phyloP scores from a whole-genome alignment of 2,797 vertebrate genomes.

The Rhinatrema bivittatum region DNA sequence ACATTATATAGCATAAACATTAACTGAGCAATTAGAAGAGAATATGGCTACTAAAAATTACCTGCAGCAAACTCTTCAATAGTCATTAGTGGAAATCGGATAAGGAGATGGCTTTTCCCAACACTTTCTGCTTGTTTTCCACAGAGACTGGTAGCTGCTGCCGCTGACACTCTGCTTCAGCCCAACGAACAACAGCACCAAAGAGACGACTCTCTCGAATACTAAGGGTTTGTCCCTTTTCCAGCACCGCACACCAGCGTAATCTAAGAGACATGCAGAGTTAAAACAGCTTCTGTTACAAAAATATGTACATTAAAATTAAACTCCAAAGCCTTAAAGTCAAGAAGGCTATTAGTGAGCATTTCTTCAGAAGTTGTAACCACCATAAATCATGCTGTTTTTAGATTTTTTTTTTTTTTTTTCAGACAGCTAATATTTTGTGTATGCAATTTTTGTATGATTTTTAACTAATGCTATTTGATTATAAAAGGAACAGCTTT shows the following conservation, averaged over 20 bases:
- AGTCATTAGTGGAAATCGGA: constrained; percentile 71
- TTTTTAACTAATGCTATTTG: too few relatives aligned
- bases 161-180: constrained; percentile 67
- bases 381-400: too few relatives aligned
- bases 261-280: constrained; percentile 35
- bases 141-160: constrained; percentile 60
- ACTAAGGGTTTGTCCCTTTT: constrained; percentile 91
- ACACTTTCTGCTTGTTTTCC: constrained; percentile 66
- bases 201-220: constrained; percentile 84
- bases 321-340: background rate
- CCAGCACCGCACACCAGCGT: constrained; percentile 81
- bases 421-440: too few relatives aligned
- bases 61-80: constrained; percentile 73
- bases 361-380: too few relatives aligned
- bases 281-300: too few relatives aligned
- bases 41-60: too few relatives aligned
- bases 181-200: constrained; percentile 67
- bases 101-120: constrained; percentile 64
- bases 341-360: background rate
- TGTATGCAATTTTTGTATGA: too few relatives aligned
- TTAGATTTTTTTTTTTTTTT: too few relatives aligned
- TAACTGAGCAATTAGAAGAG: too few relatives aligned
- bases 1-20: too few relatives aligned
- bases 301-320: background rate
- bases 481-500: too few relatives aligned